phyloP scores from a whole-genome alignment of 30 jellyfish, hydroid and myxozoan genomes.

The Aurelia sp. region DNA sequence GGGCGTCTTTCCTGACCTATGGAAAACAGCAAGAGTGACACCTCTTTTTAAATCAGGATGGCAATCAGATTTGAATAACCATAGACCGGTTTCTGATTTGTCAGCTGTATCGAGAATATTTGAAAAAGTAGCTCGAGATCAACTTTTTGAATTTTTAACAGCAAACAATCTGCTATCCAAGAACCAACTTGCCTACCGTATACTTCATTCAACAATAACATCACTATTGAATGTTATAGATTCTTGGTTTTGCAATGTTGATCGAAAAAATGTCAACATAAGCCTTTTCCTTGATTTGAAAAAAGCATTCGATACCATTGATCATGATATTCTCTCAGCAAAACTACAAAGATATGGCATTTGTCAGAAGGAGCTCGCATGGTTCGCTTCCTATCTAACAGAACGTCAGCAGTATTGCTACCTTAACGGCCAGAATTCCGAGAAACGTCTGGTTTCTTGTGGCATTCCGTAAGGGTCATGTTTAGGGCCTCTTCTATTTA shows the following conservation, averaged over 20 bases:
- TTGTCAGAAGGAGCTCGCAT: no score
- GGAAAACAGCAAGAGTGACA: slow-evolving; percentile 1
- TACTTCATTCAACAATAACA: no score
- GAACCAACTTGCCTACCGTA: no score
- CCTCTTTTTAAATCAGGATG: background rate
- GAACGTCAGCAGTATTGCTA: no score
- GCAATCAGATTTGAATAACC: background rate
- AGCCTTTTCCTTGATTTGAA: slow-evolving; percentile 9
- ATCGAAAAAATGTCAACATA: background rate
- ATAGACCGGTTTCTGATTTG: background rate
- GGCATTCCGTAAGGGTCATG: no score
- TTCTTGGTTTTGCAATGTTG: background rate
- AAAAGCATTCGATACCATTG: background rate
- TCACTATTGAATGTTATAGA: background rate
- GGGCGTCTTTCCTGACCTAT: background rate
- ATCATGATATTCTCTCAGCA: no score
- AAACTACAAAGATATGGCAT: no score
- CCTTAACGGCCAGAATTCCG: no score
- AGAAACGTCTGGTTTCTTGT: no score
- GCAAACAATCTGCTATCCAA: background rate
- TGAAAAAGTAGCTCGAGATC: slow-evolving; percentile 11
- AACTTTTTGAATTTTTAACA: slow-evolving; percentile 14
- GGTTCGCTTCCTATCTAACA: no score
- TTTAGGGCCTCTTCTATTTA: no score
- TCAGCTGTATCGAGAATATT: slow-evolving; percentile 13